Base-by-base conservation (phyloP, 2,113 vertebrate genomes). In the Pangasianodon gigas region DNA sequence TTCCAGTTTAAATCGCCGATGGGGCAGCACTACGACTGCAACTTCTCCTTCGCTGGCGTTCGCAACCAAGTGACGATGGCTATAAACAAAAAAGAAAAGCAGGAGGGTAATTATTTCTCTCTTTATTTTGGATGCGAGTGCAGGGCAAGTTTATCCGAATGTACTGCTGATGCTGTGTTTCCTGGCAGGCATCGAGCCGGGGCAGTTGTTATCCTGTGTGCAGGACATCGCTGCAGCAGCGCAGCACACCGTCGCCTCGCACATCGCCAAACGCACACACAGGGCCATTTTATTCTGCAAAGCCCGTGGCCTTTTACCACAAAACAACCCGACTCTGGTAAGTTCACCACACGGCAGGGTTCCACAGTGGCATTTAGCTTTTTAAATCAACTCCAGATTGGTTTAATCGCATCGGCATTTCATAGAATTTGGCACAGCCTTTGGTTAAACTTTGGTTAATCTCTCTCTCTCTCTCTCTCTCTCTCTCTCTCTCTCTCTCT, bases 21-120 rank as follows among this genome's bases (percentile, higher is more conserved):
- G 97, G 95, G 95, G 4, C 95, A 86, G 0, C 93, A 93, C 0
- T 92, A 89, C 0, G 97, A 98, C 93, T 99, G 98, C 89, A 90
- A 97, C 91, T 99, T 99, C 90, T 99, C 98, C 32, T 99, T 99
- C 44, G 89, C 97, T 32, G 98, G 98, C 6, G 93, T 99, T 46
- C 96, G 96, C 19, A 96, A 88, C 65, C 75, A 97, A 41, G 89
- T 95, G 79, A 92, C 94, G 10, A 94, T 91, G 92, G 85, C 89
- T 6, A 97, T 99, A 89, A 54, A 0, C 29, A 94, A 95, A 89
- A 95, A 97, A 91, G 98, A 99, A 92, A 93, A 92, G 62, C 97
- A 97, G 91, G 98, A 99, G 97, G 98, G 98, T 99, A 93, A 6
- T 74, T 56, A 16, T 29, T 89, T 6, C 7, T 21, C 48, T 48